Base-by-base conservation (phyloP, 1,140 invertebrate species). In the Apis mellifera region DNA sequence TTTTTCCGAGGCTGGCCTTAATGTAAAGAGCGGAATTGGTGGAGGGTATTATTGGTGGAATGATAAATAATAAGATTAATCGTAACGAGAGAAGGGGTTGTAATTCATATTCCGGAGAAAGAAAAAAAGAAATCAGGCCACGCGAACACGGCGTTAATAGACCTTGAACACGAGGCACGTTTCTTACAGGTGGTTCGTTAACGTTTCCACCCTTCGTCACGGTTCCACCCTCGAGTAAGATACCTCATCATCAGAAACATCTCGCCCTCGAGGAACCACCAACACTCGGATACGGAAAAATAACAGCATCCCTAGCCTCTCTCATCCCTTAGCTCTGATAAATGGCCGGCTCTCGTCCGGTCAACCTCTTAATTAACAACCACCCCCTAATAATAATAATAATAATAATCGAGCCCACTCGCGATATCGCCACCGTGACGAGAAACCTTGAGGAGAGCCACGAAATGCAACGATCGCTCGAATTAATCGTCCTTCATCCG, bases 131-230 rank as follows among this genome's bases (percentile, higher is more conserved):
- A 15, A 50, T 32, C 59, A n/a, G 17, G 0, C 15, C 5, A 8
- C 57, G 9, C 9, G 60, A 64, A 52, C 57, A 21, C 75, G 55
- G 70, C 65, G 57, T 82, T 77, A 78, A 77, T 68, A 76, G 75
- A 70, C 54, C 73, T 82, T 69, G 66, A 70, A 70, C 75, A 78
- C 74, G 81, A 78, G 74, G 57, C 57, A 12, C 4, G 54, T 74
- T 82, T 82, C 74, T 82, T 82, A 82, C 81, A 78, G 75, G 81
- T 77, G 73, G 75, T 78, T 71, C 81, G 81, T 82, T 69, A 78
- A 78, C 82, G 82, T 78, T 77, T 83, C 82, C 69, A 78, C 82
- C 76, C 82, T 79, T n/a, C 82, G 76, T 83, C 76, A 79, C 60
- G 42, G 76, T 66, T 70, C 32, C 32, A 60, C 59, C 76, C 75